Percentiles rank a stretch among this genome's conserved stretches.
These are phyloP conservation scores for Spilarctia lutea DNA, from an alignment of 2,888 invertebrate species.

Conservation along the genomic window DNA sequence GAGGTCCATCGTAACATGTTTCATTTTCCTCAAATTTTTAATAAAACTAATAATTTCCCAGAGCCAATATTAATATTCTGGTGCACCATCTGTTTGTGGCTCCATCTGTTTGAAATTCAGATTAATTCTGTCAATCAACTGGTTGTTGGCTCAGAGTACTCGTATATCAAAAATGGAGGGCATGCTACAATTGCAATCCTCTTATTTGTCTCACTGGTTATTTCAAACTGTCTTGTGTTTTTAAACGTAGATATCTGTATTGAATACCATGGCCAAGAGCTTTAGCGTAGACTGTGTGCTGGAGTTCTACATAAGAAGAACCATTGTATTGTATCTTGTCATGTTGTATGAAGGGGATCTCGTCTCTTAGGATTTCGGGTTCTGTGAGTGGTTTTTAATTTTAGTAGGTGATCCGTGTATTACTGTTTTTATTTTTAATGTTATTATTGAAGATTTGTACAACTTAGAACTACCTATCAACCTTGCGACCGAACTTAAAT, in stretches of 20 bases:
- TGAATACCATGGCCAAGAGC: too few relatives aligned
- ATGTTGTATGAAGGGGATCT: too few relatives aligned
- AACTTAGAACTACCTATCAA: too few relatives aligned
- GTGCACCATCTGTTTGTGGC: conserved; percentile 1
- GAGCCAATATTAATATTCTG: conserved; percentile 5
- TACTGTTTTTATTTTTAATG: too few relatives aligned
- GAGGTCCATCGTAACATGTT: not conserved
- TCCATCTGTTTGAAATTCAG: conserved; percentile 5
- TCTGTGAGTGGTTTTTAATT: too few relatives aligned
- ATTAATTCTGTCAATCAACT: not conserved
- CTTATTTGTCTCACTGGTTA: not conserved
- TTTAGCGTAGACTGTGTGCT: too few relatives aligned
- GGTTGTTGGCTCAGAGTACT: not conserved
- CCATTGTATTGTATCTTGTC: too few relatives aligned
- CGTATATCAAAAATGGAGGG: not conserved
- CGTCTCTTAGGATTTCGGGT: too few relatives aligned
- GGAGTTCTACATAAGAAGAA: too few relatives aligned
- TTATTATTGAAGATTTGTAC: too few relatives aligned
- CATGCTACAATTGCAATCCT: not conserved
- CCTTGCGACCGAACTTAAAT: too few relatives aligned
- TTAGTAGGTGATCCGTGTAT: too few relatives aligned
- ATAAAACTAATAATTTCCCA: not conserved
- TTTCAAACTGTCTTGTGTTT: not conserved
- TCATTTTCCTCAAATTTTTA: conserved; percentile 1
- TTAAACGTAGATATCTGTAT: not conserved